These are phyloP conservation scores for Troides oblongomaculatus DNA, from an alignment of 2,888 invertebrate genomes.

Conservation along the genomic window DNA sequence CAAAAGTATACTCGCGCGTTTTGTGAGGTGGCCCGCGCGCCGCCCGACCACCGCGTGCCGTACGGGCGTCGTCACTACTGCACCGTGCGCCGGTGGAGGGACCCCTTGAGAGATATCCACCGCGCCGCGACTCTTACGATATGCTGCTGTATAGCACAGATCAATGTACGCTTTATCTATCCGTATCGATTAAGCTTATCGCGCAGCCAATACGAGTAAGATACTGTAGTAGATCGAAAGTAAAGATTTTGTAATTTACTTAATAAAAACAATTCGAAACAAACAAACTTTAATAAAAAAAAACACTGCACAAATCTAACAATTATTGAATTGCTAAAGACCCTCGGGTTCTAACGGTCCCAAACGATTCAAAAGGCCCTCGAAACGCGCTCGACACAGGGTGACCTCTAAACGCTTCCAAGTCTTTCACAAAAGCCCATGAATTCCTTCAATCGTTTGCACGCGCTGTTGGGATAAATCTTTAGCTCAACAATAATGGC, in stretches of 20 bases:
- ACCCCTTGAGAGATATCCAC: no score
- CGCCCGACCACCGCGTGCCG: no score
- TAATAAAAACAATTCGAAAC: not conserved
- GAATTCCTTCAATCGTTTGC: constrained; percentile 22
- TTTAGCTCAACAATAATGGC: constrained; percentile 30
- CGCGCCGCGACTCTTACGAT: no score
- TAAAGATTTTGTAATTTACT: not conserved
- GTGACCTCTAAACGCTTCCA: constrained; percentile 31
- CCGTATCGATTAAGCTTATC: no score
- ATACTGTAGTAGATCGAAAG: not conserved
- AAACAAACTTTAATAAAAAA: not conserved
- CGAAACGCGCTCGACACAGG: constrained; percentile 13
- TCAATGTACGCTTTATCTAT: no score
- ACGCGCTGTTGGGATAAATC: constrained; percentile 28
- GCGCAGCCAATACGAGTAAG: no score
- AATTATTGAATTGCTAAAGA: not conserved
- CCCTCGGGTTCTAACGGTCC: constrained; percentile 20
- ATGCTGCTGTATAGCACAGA: no score
- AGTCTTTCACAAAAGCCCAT: constrained; percentile 24
- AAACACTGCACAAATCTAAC: not conserved
- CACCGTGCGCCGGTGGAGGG: no score
- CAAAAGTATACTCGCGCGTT: no score
- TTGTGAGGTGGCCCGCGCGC: no score
- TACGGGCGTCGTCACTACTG: no score
- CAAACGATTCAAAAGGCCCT: constrained; percentile 11